These are phyloP conservation scores for Typhlomys cinereus DNA, from an alignment of 2,113 vertebrate species.

Conservation along the genomic window DNA sequence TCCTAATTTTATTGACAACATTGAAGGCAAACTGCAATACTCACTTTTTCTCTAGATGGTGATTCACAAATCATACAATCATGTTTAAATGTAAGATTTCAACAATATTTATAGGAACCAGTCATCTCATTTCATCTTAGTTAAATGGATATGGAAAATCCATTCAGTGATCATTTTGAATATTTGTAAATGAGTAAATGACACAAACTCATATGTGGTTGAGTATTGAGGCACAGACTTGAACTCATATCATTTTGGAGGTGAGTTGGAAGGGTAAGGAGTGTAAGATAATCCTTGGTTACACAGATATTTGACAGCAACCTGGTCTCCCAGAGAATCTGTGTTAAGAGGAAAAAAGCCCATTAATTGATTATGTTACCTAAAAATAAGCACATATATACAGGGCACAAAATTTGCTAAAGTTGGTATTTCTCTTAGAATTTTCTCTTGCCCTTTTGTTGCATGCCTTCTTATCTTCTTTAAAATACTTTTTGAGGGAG, in stretches of 20 bases:
- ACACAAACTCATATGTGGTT: background rate
- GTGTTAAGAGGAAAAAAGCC: background rate
- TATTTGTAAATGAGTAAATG: background rate
- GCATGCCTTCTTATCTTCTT: fast-evolving
- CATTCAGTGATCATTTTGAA: background rate
- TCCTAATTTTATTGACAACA: too few species aligned
- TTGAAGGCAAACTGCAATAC: too few species aligned
- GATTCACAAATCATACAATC: background rate
- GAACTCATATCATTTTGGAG: too few species aligned
- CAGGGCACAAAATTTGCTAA: background rate
- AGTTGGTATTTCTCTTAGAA: background rate
- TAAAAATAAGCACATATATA: background rate
- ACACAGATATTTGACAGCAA: background rate
- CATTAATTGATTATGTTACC: background rate
- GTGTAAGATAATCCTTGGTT: background rate
- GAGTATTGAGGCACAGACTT: background rate
- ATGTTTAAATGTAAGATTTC: too few species aligned
- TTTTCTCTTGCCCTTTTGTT: background rate
- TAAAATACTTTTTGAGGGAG: too few species aligned
- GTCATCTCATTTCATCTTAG: background rate
- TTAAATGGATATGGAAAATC: background rate
- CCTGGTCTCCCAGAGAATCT: background rate
- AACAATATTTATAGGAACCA: too few species aligned
- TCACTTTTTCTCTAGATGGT: background rate
- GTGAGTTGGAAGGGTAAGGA: background rate